Percentiles rank a stretch among this genome's conserved stretches.
Conservation (phyloP, 2,888 invertebrate genomes). For the Stegana nigrithorax region DNA sequence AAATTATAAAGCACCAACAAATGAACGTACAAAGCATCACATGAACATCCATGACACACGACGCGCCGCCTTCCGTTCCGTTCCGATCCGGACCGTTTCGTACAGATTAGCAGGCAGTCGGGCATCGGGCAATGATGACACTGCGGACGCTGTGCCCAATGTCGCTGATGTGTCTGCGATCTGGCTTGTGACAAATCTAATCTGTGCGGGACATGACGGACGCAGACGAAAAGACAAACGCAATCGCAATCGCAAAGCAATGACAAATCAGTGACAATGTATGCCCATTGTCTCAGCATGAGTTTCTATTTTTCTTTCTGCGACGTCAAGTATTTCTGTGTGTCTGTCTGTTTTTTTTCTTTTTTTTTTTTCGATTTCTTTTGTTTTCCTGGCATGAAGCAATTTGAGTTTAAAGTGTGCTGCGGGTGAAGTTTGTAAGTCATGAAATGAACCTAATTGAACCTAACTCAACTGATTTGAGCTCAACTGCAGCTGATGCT, state of each 20-base stretch:
- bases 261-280: background rate
- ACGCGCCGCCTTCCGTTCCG: too few relatives aligned
- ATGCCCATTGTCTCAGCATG: background rate
- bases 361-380: background rate
- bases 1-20: background rate
- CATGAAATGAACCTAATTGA: background rate
- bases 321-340: too few relatives aligned
- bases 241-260: background rate
- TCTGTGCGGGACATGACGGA: background rate
- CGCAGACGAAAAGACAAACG: background rate
- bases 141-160: too few relatives aligned
- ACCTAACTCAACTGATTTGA: too few relatives aligned
- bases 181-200: too few relatives aligned
- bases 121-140: background rate
- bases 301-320: too few relatives aligned
- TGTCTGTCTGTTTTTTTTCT: background rate
- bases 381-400: too few relatives aligned
- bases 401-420: too few relatives aligned
- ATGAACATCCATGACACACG: background rate
- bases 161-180: too few relatives aligned
- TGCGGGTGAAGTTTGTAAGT: background rate
- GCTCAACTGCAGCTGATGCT: too few relatives aligned
- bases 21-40: background rate
- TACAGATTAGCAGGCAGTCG: background rate
- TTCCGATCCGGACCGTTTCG: background rate